Evolutionary conservation across 1,140 invertebrate genomes (phyloP).

Genomic region (Aphaenogaster rudis): DNA sequence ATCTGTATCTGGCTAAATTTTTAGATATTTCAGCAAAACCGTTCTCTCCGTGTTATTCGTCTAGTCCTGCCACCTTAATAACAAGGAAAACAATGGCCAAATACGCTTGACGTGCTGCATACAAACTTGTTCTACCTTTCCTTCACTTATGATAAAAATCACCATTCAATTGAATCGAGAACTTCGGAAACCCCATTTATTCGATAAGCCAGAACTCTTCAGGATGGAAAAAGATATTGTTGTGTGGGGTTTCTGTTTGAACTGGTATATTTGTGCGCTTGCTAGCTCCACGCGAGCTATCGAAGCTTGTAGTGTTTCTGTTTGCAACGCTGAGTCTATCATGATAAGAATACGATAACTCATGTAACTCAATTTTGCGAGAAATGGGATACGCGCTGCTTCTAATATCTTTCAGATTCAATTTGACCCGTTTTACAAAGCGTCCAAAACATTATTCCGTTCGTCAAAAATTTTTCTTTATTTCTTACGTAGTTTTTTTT

Average conservation of each 20-base stretch:
- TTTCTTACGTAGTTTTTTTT: not conserved
- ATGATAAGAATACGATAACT: constrained; percentile 26
- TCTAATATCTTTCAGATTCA: not conserved
- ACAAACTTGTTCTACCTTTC: not conserved
- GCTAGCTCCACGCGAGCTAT: not conserved
- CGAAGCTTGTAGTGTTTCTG: constrained; percentile 27
- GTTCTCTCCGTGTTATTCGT: too few relatives aligned
- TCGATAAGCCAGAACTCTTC: constrained; percentile 36
- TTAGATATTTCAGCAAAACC: too few relatives aligned
- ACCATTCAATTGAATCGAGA: constrained; percentile 14
- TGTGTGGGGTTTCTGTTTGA: constrained; percentile 6
- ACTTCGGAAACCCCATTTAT: constrained; percentile 23
- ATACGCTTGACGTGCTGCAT: not conserved
- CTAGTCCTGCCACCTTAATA: not conserved
- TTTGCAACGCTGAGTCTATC: constrained; percentile 17
- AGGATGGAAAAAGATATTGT: constrained; percentile 16
- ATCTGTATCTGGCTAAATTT: too few relatives aligned
- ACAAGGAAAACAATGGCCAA: not conserved
- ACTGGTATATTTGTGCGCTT: constrained; percentile 19
- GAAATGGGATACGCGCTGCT: not conserved
- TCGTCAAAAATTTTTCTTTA: not conserved
- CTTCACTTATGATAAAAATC: constrained; percentile 25
- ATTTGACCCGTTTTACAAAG: not conserved
- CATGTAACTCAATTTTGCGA: constrained; percentile 28
- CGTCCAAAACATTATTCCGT: not conserved